phyloP scores from a whole-genome alignment of 2,888 invertebrate species.

The Limnephilus rhombicus region DNA sequence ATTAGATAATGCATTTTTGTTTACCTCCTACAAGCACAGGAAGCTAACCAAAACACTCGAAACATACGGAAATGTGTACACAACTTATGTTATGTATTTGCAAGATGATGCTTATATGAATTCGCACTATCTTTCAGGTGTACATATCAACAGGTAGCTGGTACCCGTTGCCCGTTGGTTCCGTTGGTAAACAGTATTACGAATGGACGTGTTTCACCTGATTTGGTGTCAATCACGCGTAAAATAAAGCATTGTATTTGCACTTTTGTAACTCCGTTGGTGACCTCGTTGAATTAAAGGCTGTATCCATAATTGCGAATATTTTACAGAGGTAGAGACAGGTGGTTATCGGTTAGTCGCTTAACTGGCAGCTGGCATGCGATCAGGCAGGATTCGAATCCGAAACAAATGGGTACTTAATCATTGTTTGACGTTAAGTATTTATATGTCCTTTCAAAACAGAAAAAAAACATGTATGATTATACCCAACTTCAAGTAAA shows the following conservation, averaged over 20 bases:
- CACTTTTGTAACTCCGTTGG: background rate
- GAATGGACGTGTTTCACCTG: slow-evolving; percentile 15
- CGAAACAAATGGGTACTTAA: background rate
- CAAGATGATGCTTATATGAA: background rate
- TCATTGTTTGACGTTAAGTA: background rate
- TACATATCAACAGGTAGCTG: background rate
- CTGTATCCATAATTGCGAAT: background rate
- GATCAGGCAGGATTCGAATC: background rate
- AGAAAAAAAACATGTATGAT: no score
- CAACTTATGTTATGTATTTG: background rate
- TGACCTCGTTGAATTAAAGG: slow-evolving; percentile 4
- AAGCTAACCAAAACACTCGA: background rate
- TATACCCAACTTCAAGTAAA: background rate
- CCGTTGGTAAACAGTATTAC: background rate
- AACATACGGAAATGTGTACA: background rate
- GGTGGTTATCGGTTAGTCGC: background rate
- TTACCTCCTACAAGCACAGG: background rate
- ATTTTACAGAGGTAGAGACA: background rate
- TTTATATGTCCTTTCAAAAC: background rate
- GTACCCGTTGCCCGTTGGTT: background rate
- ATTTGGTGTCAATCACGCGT: slow-evolving; percentile 12
- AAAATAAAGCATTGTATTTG: slow-evolving; percentile 10
- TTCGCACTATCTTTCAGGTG: background rate
- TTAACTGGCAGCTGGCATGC: background rate
- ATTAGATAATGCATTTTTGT: background rate